Base-by-base conservation (phyloP, 2,888 invertebrate genomes). In the Macrophya annulata region DNA sequence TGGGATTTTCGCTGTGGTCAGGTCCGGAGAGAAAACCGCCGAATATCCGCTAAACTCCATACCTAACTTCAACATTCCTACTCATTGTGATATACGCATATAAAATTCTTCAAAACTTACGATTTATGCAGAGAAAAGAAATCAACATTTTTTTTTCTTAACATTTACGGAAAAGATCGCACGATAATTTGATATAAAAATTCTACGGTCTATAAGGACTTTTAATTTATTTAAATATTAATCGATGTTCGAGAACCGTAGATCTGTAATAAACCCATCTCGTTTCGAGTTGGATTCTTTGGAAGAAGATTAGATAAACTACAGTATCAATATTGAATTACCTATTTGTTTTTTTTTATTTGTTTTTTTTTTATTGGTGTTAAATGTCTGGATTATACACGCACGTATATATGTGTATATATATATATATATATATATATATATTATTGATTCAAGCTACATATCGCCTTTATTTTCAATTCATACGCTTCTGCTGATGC, bases 251-350 rank as follows among this genome's bases (percentile, higher is more conserved):
- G 37, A 81, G 15, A 62, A 81, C 62, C 4, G 5, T 55, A 45
- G 37, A 9, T 12, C 6, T 81, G 15, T 31, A 10, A 21, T 81
- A 59, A 40, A 59, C 15, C 37, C 62, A 81, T 79, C 62, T 51
- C 43, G 59, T 81, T 81, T n/a, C 31, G 77, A 51, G 21, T n/a
- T 43, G 21, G 40, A 81, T 21, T 81, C 68, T 68, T 25, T 17
- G 31, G 9, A 68, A 68, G 12, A 48, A 83, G 71, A 83, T 83
- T 83, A 83, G 83, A 83, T 83, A 83, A 83, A 25, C n/a, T 82
- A n/a, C 37, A 62, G 62, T 68, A 71, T 48, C 48, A 40, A 81
- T 77, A 55, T 77, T 31, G 77, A 62, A 62, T 81, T 81, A 81
- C 59, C 43, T 62, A 62, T 37, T 55, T 8, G 8, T 81, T 40